Base-by-base conservation (phyloP, 2,888 invertebrate species). In the Mimachlamys varia region DNA sequence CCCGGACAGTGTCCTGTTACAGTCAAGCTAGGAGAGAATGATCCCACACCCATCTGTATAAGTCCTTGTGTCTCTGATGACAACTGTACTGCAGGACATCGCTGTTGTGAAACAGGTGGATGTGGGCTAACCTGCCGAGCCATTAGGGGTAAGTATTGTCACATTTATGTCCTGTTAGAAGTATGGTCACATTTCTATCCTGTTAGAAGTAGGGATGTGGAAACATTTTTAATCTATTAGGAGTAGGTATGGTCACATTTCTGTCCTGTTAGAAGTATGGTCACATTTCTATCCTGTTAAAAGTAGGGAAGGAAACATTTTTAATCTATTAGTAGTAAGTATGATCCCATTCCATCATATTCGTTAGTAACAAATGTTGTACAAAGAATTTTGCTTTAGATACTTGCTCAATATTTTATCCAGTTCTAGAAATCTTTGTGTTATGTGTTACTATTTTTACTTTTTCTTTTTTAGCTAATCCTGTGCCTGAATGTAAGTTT, bases 91-190 rank as follows among this genome's bases (percentile, higher is more conserved):
- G 88, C 76, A 12, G 87, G 76, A 38, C 89, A 90, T 44, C 55
- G 90, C 50, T 91, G 91, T 55, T 91, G 91, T 89, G 87, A 55
- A 22, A 89, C 76, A 89, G 58, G 33, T 22, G 13, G 50, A 0
- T 91, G 91, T 91, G 90, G 89, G 38, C 76, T 15, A 12, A 33
- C 17, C 0, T 76, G 76, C 33, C 76, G 10, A 33, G 33, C 76
- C n/a, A n/a, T 33, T 27, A 76, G 76, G 17, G 12, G 76, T 76
- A 33, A 76, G 15, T 17, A 58, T 53, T 1, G 44, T 44, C 7
- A 44, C 44, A 44, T 44, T n/a, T n/a, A n/a, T n/a, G n/a, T n/a
- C n/a, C n/a, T n/a, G n/a, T n/a, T n/a, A n/a, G n/a, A n/a, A n/a
- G n/a, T n/a, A n/a, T n/a, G n/a, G n/a, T n/a, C n/a, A 44, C 3